Percentiles rank a stretch among this genome's conserved stretches.
Evolutionary conservation across 2,113 vertebrate genomes (phyloP).

Genomic region (Verasper variegatus): DNA sequence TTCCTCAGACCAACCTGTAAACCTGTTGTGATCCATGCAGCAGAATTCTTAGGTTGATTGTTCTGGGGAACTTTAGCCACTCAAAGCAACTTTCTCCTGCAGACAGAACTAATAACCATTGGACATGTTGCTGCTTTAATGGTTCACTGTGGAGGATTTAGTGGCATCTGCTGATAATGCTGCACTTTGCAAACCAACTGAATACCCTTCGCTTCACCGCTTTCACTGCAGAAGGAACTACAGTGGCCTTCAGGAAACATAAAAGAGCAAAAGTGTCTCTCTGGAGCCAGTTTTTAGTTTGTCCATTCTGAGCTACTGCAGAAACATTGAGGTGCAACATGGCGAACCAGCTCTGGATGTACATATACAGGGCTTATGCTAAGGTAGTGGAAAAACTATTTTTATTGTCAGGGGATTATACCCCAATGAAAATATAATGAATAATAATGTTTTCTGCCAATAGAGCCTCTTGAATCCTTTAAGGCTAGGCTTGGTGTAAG

Average conservation of each 20-base stretch:
- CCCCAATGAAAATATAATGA: neutral
- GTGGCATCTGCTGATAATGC: neutral
- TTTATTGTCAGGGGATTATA: neutral
- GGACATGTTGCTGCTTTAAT: neutral
- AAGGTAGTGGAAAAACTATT: neutral
- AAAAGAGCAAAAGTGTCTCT: neutral
- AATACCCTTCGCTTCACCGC: neutral
- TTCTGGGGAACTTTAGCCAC: neutral
- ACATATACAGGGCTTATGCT: neutral
- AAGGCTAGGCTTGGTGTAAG: too few relatives aligned
- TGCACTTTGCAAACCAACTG: neutral
- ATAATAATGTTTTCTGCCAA: neutral
- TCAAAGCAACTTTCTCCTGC: neutral
- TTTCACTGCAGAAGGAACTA: neutral
- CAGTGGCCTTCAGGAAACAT: neutral
- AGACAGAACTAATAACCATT: neutral
- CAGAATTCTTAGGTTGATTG: neutral
- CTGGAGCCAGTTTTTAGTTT: too few relatives aligned
- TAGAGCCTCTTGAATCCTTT: too few relatives aligned
- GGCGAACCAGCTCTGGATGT: neutral
- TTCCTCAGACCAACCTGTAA: constrained; percentile 12
- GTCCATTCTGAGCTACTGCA: too few relatives aligned
- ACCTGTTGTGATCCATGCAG: neutral
- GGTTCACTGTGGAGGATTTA: neutral
- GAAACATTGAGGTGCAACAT: neutral